Evolutionary conservation across 2,797 vertebrate genomes (phyloP).

Genomic region (Petrocephalus sullivani): DNA sequence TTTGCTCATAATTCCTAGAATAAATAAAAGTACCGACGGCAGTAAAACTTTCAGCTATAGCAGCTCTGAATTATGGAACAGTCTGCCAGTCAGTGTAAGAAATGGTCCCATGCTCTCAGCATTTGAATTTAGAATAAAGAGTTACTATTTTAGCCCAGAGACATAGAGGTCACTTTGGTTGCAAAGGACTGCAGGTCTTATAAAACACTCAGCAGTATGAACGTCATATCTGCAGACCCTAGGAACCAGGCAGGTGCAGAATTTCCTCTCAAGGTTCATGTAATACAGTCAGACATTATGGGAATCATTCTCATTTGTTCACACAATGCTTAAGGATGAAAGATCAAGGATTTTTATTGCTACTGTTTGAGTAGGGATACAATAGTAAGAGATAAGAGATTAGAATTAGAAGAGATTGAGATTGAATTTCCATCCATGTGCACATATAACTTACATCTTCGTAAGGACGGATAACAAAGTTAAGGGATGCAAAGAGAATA

Average conservation of each 20-base stretch:
- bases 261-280: background rate
- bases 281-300: background rate
- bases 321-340: background rate
- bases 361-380: background rate
- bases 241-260: background rate
- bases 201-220: background rate
- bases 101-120: background rate
- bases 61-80: background rate
- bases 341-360: background rate
- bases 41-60: slow-evolving; percentile 7
- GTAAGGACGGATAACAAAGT: background rate
- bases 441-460: background rate
- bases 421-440: background rate
- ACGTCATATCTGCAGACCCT: background rate
- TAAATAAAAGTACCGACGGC: background rate
- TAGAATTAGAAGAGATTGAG: background rate
- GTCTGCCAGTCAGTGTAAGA: background rate
- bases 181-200: background rate
- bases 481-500: background rate
- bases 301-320: background rate
- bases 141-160: background rate
- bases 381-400: background rate
- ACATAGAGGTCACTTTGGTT: background rate
- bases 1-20: background rate
- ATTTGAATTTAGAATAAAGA: background rate